Evolutionary conservation across 2,113 vertebrate species (phyloP), one percentile per base, ranked within the genome.

Genomic region (Chitala chitala): DNA sequence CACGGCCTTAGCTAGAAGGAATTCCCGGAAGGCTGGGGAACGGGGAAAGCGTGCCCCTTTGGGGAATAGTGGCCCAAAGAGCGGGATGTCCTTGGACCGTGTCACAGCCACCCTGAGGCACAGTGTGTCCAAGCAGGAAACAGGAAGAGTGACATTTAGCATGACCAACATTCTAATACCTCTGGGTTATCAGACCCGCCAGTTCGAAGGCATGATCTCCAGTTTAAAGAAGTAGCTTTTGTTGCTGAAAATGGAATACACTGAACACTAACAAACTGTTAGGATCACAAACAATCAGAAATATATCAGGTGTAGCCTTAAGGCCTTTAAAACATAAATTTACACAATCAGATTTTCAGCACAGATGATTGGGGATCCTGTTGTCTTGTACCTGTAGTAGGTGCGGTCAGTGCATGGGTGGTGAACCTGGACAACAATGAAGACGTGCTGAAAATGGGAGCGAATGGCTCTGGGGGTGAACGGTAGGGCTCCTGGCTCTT

Each of bases 391-490:
- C 94, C 93, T 94, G 90, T 96, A 96, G 2, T 90, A 90, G 70
- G 94, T 93, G 79, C 89, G 86, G 0, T 90, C 82, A 0, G 90
- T 91, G 82, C 93, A 92, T 75, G 91, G 90, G 33, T 89, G 82
- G 0, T 94, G 90, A 0, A 87, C 93, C 55, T 87, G 91, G 26
- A 96, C 85, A 36, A 96, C 93, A 36, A 96, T 91, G 82, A 96
- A 96, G 63, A 96, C 90, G 0, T 96, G 94, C 75, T 96, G 94
- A 80, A 96, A 96, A 82, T 96, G 94, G 0, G 94, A 96, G 42
- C 94, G 94, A 75, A 96, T 95, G 75, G 92, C 88, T 82, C 90
- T 88, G 0, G 94, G 94, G 2, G 92, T 95, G 83, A 96, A 96
- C 13, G 94, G 93, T 71, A 88, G 84, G 2, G 94, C 93, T 22